Base-by-base conservation (phyloP, 2,888 invertebrate genomes). In the Xestia rhomboidea region DNA sequence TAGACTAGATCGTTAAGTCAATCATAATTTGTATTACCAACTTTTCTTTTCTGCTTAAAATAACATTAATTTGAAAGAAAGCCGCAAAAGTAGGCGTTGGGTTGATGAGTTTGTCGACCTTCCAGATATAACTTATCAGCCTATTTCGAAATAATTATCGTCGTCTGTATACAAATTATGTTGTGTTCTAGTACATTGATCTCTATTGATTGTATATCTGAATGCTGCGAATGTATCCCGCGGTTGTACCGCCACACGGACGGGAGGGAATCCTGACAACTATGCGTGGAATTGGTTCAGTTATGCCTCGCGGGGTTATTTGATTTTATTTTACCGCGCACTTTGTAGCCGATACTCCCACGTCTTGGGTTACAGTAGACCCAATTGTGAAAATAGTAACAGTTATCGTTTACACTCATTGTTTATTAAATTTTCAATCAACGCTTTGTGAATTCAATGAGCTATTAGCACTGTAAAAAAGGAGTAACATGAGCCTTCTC, bases 251-350 rank as follows among this genome's bases (percentile, higher is more conserved):
- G 30, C 68, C 68, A 51, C 77, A 51, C 34, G 30, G 41, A 24
- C 18, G 41, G 51, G 27, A 7, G 27, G 70, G 75, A 49, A 49
- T 79, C 49, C 79, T 68, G n/a, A 38, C 70, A 66, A 10, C 64
- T 54, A 68, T 62, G 71, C 21, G 46, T 46, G 75, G 71, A 66
- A 82, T 73, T 66, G 34, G 51, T 49, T 54, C 68, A 72, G 71
- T 68, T 77, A 83, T 68, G 68, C 49, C 57, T 60, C 69, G 54
- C 34, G 18, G 60, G 57, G 41, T 70, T 73, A 70, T 82, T 82
- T 69, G 60, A 57, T 82, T 83, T 68, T 62, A 27, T 75, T 83
- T 46, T 34, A 51, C 24, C 44, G 24, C 21, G 24, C 34, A 38
- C 34, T 15, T n/a, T 63, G 70, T 44, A 21, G 34, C 34, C 24